phyloP scores from a whole-genome alignment of 1,140 invertebrate genomes.

The Branchinecta lynchi region DNA sequence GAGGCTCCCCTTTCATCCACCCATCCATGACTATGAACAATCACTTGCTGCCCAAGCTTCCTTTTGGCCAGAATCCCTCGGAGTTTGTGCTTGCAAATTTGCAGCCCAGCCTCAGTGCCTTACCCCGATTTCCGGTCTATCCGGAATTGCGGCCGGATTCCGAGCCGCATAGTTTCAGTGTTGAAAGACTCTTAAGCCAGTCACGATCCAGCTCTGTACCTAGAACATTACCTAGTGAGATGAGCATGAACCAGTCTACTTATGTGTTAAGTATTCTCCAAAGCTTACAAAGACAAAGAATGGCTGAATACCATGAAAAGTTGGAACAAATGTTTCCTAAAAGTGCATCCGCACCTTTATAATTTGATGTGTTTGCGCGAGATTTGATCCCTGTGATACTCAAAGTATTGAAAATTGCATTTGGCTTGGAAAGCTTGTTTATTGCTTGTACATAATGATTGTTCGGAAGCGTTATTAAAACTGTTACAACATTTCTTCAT shows the following conservation, averaged over 20 bases:
- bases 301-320: background rate
- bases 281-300: background rate
- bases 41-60: background rate
- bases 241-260: background rate
- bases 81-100: background rate
- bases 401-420: too few species aligned
- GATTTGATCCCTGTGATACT: too few species aligned
- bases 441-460: too few species aligned
- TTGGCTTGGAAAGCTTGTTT: too few species aligned
- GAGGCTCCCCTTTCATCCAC: background rate
- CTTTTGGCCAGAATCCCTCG: background rate
- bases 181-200: background rate
- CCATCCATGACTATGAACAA: background rate
- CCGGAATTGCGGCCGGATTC: background rate
- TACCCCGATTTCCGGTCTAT: background rate
- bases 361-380: background rate
- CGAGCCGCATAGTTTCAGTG: background rate
- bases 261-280: background rate
- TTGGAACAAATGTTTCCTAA: constrained; percentile 7
- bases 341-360: background rate
- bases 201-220: background rate
- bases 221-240: background rate
- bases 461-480: too few species aligned
- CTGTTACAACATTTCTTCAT: too few species aligned
- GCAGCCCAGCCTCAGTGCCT: background rate